phyloP scores from a whole-genome alignment of 1,140 invertebrate species.

The Pentalonia nigronervosa region DNA sequence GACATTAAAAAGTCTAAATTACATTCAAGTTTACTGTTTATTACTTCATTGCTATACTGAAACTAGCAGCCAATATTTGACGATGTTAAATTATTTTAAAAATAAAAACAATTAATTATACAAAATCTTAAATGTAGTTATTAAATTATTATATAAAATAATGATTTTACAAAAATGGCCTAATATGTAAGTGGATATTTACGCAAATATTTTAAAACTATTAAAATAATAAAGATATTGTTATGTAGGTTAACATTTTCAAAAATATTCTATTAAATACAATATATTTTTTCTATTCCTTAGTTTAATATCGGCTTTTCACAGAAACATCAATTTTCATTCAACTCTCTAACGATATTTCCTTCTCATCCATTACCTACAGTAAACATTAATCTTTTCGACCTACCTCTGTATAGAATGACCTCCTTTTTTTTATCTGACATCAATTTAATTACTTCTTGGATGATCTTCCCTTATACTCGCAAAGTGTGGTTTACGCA shows the following conservation, averaged over 20 bases:
- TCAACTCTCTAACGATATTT: not conserved
- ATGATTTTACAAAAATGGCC: not conserved
- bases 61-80: too few species aligned
- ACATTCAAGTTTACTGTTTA: too few species aligned
- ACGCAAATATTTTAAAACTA: not conserved
- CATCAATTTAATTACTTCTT: conserved; percentile 18
- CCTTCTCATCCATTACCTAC: not conserved
- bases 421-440: conserved; percentile 7
- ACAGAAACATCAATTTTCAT: not conserved
- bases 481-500: not conserved
- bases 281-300: not conserved
- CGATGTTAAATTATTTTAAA: not conserved
- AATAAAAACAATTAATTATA: not conserved
- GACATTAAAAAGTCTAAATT: too few species aligned
- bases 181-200: not conserved
- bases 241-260: not conserved
- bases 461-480: not conserved
- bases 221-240: not conserved
- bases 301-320: conserved; percentile 3
- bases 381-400: not conserved
- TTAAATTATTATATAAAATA: not conserved
- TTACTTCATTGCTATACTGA: too few species aligned
- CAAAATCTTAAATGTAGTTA: too few species aligned
- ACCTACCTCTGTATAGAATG: not conserved
- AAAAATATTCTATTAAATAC: not conserved